Percentiles rank a stretch among this genome's conserved stretches.
These are phyloP conservation scores for Cladorhizidae sp. DNA, from an alignment of 37 sponge, comb jelly and placozoan genomes.

Conservation along the genomic window DNA sequence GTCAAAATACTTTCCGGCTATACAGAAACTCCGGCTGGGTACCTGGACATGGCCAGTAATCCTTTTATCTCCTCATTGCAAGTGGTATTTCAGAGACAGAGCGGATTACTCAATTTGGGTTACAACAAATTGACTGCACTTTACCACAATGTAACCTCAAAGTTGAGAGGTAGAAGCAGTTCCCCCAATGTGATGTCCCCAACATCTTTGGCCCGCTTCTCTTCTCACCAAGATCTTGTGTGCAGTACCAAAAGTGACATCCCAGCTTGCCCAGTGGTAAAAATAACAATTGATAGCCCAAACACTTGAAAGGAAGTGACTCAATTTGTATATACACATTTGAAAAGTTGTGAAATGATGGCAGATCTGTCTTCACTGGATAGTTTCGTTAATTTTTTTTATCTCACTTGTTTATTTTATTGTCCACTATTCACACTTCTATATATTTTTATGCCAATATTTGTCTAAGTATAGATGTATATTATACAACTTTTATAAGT, in stretches of 20 bases:
- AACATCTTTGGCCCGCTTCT: background rate
- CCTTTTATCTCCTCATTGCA: background rate
- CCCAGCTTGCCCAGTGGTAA: background rate
- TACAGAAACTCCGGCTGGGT: slow-evolving; percentile 23
- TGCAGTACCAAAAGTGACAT: background rate
- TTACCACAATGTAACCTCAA: background rate
- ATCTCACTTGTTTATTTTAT: too few species aligned
- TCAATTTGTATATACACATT: too few species aligned
- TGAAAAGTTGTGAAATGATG: too few species aligned
- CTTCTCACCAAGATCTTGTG: background rate
- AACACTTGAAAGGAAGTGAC: too few species aligned
- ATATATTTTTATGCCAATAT: too few species aligned
- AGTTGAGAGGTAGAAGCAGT: background rate
- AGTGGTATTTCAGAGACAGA: background rate
- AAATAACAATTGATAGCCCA: too few species aligned
- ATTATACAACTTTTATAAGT: too few species aligned
- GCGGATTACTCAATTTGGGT: background rate
- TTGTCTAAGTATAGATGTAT: too few species aligned
- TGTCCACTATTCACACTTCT: too few species aligned
- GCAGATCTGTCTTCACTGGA: too few species aligned
- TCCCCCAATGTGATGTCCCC: slow-evolving; percentile 6
- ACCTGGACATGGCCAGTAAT: slow-evolving; percentile 29
- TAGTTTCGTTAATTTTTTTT: too few species aligned
- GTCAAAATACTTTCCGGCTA: slow-evolving; percentile 19
- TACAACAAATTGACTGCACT: background rate